Evolutionary conservation across 2,797 vertebrate species (phyloP), one percentile per base, ranked within the genome.

Genomic region (Ctenosaura bakeri): DNA sequence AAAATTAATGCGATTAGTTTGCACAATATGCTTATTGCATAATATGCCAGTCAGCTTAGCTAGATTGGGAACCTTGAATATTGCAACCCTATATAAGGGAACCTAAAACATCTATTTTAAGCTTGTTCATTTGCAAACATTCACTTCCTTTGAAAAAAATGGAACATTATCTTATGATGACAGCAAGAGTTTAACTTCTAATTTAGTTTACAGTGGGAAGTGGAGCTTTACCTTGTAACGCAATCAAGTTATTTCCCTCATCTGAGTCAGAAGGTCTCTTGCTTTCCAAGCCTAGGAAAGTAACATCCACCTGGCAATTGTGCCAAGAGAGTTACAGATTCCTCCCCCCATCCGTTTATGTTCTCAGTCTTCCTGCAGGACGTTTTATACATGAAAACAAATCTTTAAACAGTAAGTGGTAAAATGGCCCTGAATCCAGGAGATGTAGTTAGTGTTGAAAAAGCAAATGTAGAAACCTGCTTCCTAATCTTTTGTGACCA

Each of bases 31-130:
- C 24, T 10, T 26, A 64, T 66, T 66, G 24, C 64, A 26, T 26
- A 66, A 10, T 26, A 66, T 66, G 26, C 26, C 64, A 66, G 4
- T 66, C 26, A 66, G 64, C 7, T 2, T 10, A 66, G 64, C 26
- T 66, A 26, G 64, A 66, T 66, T 66, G 22, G 64, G 64, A 66
- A 66, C 24, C 64, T 66, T 24, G 26, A 29, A 66, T 66, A 66
- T 66, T 24, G 64, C 59, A 62, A 62, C 59, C 20, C 20, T 62
- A 62, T 3, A 64, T 64, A 64, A 64, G 20, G 35, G 89, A 86
- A 20, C 35, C n/a, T 35, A 50, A 88, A 66, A 46, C 35, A 82
- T 50, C 78, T 91, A 91, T 91, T 87, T 90, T 83, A 94, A 91
- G n/a, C 76, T 1, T 85, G n/a, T 93, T 64, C 83, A 90, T 91